These are phyloP conservation scores for Caenorhabditis sinica DNA, from an alignment of 2,888 invertebrate genomes.

Conservation along the genomic window DNA sequence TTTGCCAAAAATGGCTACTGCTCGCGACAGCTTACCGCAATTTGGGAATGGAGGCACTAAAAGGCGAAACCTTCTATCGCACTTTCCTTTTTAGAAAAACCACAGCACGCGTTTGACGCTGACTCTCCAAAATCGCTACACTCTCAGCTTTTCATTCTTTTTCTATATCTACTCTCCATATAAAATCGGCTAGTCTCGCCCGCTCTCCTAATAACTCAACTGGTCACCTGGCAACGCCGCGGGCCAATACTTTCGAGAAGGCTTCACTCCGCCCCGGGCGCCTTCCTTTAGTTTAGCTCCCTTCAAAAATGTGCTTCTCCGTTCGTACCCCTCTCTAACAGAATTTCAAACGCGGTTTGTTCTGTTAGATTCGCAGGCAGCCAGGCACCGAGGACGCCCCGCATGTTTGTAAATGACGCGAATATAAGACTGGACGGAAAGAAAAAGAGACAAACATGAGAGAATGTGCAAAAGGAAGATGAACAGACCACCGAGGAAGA, in stretches of 20 bases:
- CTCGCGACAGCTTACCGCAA: slow-evolving; percentile 27
- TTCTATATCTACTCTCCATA: slow-evolving; percentile 63
- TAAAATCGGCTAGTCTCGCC: slow-evolving; percentile 54
- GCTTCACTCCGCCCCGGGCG: slow-evolving; percentile 29
- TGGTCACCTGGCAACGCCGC: slow-evolving; percentile 55
- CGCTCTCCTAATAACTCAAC: slow-evolving; percentile 58
- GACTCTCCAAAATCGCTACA: slow-evolving; percentile 60
- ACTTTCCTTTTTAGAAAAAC: slow-evolving; percentile 53
- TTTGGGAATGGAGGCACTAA: slow-evolving; percentile 27
- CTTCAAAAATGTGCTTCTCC: slow-evolving; percentile 3
- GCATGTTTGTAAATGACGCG: slow-evolving; percentile 44
- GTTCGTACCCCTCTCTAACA: neutral
- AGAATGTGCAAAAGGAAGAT: slow-evolving; percentile 30
- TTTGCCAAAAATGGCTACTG: slow-evolving; percentile 19
- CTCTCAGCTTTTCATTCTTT: slow-evolving; percentile 62
- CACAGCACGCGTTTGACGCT: slow-evolving; percentile 28
- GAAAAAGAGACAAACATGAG: slow-evolving; percentile 39
- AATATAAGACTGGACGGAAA: slow-evolving; percentile 25
- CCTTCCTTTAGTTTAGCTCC: slow-evolving; percentile 31
- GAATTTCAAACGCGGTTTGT: slow-evolving; percentile 49
- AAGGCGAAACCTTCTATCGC: slow-evolving; percentile 56
- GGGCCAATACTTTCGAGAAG: neutral
- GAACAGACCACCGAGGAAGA: slow-evolving; percentile 10
- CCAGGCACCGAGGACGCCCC: slow-evolving; percentile 57
- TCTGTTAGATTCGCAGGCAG: slow-evolving; percentile 57